These are phyloP conservation scores for Pseudorhombus dupliciocellatus DNA, from an alignment of 2,113 vertebrate species.

Conservation along the genomic window DNA sequence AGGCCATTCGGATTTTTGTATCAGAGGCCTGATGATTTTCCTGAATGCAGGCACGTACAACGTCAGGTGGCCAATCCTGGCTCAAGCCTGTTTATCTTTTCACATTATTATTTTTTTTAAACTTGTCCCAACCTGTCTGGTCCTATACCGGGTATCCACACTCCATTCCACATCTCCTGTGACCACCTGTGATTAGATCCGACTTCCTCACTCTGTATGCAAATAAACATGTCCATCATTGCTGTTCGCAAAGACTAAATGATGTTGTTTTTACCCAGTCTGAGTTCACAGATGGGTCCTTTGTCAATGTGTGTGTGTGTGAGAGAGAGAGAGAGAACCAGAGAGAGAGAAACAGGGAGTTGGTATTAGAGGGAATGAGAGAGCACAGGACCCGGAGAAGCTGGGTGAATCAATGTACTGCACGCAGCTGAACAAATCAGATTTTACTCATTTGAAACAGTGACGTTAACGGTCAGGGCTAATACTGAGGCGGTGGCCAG, in stretches of 20 bases:
- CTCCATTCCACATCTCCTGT: neutral
- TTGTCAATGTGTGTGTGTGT: neutral
- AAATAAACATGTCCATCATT: neutral
- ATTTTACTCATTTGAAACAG: slow-evolving; percentile 1
- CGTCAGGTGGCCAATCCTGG: too few species aligned
- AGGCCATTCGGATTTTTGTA: neutral
- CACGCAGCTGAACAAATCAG: neutral
- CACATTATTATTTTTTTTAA: too few species aligned
- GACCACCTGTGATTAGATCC: neutral
- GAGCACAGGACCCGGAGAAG: neutral
- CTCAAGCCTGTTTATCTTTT: too few species aligned
- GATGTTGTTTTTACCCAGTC: neutral
- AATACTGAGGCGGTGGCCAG: neutral
- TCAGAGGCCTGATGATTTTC: too few species aligned
- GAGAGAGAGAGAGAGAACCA: neutral
- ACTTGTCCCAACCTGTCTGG: too few species aligned
- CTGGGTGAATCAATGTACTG: neutral
- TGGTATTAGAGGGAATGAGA: neutral
- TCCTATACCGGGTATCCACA: too few species aligned
- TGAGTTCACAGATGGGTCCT: neutral
- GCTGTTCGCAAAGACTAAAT: neutral
- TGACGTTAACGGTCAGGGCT: neutral
- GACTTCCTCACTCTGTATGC: neutral
- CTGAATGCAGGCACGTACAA: too few species aligned
- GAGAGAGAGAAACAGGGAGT: neutral